Evolutionary conservation across 2,888 invertebrate species (phyloP), one percentile per base, ranked within the genome.

Genomic region (Ennomos erosarius): DNA sequence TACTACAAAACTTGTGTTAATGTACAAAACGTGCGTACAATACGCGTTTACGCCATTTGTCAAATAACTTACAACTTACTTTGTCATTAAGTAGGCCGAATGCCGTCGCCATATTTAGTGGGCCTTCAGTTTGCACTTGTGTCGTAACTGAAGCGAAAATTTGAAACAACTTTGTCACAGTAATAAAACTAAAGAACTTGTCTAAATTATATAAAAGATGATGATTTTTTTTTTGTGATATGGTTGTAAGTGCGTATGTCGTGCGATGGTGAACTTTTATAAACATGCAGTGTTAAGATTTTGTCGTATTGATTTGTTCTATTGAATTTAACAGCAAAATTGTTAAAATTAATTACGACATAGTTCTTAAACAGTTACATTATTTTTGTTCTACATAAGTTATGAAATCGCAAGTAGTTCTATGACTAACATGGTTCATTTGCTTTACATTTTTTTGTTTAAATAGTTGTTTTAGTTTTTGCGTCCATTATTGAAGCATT

Each of bases 71-170:
- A 26, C 33, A 5, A 50, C 35, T 48, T 52, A 39, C 12, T 38
- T 58, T 53, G 58, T 53, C 58, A 58, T 45, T 12, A 58, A 54
- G 53, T 59, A 12, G 59, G 59, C 33, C 59, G 44, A 48, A 59
- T 59, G 54, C 54, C 54, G 49, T 48, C 57, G 51, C 45, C 59
- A 54, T 59, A 59, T 37, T 49, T n/a, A 40, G 10, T 45, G 59
- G 59, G 12, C 59, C 59, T 59, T 54, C 54, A 33, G 38, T 12
- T 33, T 5, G 11, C 39, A 43, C 47, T 47, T 52, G 34, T 48
- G 47, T 48, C 42, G 52, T 26, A 58, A 52, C 51, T 42, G 10
- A 47, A 6, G 16, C 48, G 10, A 47, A 40, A 46, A 12, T 12
- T 10, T 37, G 2, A 35, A 13, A 8, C 1, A 11, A 36, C 55